Evolutionary conservation across 2,888 invertebrate genomes (phyloP), one percentile per base, ranked within the genome.

Genomic region (Keiferia lycopersicella): DNA sequence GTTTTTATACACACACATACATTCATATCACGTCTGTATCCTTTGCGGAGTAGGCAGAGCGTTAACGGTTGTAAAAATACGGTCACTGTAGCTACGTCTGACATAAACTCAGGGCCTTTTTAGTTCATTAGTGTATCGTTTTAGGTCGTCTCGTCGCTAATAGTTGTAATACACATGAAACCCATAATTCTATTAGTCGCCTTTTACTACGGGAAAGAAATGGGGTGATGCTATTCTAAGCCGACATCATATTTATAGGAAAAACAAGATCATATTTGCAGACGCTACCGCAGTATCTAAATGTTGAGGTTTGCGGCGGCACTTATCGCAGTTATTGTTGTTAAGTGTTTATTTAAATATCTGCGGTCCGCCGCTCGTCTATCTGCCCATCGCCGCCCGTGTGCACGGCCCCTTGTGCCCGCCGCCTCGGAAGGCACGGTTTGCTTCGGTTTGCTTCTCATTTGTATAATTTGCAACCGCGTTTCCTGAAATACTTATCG

Each of bases 281-380:
- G 73, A 76, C 86, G 72, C 79, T 88, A 86, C 86, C 41, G 68
- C 65, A 60, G 67, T 65, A 68, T 69, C 69, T 69, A 70, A 69
- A 65, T 67, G 71, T 67, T 65, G 76, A 70, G 78, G 75, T 80
- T 79, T 74, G 76, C 74, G 75, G 76, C 74, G 75, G 75, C 79
- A 79, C 76, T 81, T 85, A 86, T 84, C 87, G 83, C 81, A 70
- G 76, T 81, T 86, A 85, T 87, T 85, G 86, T 86, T 78, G 79
- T 81, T 83, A 84, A 87, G 86, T 86, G 86, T 87, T 86, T 86
- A 84, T 86, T 86, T 84, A 84, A 83, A 82, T 81, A 79, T 75
- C 71, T 26, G 26, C 71, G 66, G 68, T 71, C 70, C 68, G 71
- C 70, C 67, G 69, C 68, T 60, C 66, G 64, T 68, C 74, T 80